phyloP scores from a whole-genome alignment of 2,113 vertebrate genomes.

The Montifringilla adamsi region DNA sequence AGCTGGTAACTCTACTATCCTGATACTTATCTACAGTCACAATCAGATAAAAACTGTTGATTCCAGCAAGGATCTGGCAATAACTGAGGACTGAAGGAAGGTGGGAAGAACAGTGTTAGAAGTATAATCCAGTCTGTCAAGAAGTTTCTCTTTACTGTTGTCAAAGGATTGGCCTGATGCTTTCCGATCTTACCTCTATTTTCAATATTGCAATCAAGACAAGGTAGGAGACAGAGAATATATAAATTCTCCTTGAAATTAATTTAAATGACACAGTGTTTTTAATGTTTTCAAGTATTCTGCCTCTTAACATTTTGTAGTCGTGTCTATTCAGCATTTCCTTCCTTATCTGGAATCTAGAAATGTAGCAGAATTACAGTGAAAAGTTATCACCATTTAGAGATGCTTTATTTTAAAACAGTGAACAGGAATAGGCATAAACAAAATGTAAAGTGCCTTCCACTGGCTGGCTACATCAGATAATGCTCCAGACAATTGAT shows the following conservation, averaged over 20 bases:
- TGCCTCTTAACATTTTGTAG: not conserved
- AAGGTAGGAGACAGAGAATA: not conserved
- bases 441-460: constrained; percentile 47
- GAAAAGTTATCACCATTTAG: not conserved
- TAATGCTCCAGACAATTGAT: constrained; percentile 64
- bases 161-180: not conserved
- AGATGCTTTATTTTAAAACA: constrained; percentile 46
- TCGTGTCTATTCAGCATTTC: not conserved
- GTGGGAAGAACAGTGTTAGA: not conserved
- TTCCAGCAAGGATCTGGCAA: not conserved
- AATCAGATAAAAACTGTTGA: constrained; percentile 3
- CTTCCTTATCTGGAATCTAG: not conserved
- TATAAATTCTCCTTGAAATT: not conserved
- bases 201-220: not conserved
- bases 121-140: not conserved
- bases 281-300: not conserved
- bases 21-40: constrained; percentile 1
- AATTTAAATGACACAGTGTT: not conserved
- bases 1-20: constrained; percentile 4
- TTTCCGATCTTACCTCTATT: not conserved
- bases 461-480: constrained; percentile 43
- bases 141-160: not conserved
- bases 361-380: not conserved
- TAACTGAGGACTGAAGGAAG: not conserved
- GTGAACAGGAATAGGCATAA: constrained; percentile 28